Evolutionary conservation across 1,140 invertebrate genomes (phyloP), one percentile per base, ranked within the genome.

Genomic region (Parapsyche elsis): DNA sequence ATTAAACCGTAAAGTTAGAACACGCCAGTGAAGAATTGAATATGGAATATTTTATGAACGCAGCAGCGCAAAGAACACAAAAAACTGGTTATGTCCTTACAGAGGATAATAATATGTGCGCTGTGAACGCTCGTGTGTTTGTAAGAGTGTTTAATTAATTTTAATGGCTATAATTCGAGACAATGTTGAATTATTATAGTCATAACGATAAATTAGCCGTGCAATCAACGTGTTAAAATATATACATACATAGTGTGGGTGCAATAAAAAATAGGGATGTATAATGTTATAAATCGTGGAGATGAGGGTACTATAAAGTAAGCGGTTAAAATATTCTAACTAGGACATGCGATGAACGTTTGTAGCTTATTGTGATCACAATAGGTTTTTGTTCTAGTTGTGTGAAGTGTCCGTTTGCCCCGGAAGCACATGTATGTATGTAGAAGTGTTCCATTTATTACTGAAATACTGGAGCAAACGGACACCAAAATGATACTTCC

Each of bases 91-190:
- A 21, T 21, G 7, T 61, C 57, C 16, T 61, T 61, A 61, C 21
- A 9, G 21, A 61, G 57, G 21, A 19, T 19, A 21, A 38, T 38
- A 38, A 7, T 38, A 38, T 38, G 30, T 38, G 30, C 30, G 30
- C 30, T 38, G 30, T 38, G 30, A 38, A 38, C 30, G 21, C 57
- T 16, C 21, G 9, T 9, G 16, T 21, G 7, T 9, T 9, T 21
- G 57, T 61, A 61, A n/a, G 19, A 57, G 19, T 16, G 19, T 57
- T 61, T 61, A 61, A 61, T 61, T 61, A 61, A 61, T 61, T 61
- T 61, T 21, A 21, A 61, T 19, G 57, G 57, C 7, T 16, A 9
- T 61, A 61, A 61, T 61, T 61, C 57, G 14, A 57, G 53, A 14
- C 19, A 12, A 12, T 57, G 16, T 19, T 61, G 57, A 61, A 19